Percentiles rank a stretch among this genome's conserved stretches.
These are phyloP conservation scores for Phrynocephalus vlangalii DNA, from an alignment of 2,797 vertebrate genomes.

Conservation along the genomic window DNA sequence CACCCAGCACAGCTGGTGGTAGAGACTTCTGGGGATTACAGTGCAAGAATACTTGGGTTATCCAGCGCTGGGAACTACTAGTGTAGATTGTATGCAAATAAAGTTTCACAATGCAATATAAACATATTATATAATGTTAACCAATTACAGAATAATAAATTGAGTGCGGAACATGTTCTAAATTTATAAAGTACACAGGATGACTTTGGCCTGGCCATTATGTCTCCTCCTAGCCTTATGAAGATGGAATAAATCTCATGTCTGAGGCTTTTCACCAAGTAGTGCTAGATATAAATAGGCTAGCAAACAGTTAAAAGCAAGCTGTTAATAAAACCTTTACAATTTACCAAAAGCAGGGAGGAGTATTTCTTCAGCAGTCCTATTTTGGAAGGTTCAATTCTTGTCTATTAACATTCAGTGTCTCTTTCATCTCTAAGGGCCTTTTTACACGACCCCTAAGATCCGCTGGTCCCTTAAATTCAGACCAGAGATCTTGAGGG, in stretches of 20 bases:
- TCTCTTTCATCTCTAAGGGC: too few species aligned
- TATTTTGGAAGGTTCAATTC: background rate
- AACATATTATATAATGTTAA: background rate
- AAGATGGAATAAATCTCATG: background rate
- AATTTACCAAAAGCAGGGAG: background rate
- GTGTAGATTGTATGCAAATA: too few species aligned
- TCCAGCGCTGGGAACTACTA: too few species aligned
- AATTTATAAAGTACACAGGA: background rate
- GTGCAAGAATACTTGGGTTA: too few species aligned
- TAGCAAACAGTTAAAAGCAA: background rate
- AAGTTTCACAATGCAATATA: background rate
- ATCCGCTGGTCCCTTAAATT: too few species aligned
- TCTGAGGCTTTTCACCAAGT: background rate
- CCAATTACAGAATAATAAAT: background rate
- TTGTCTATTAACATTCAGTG: background rate
- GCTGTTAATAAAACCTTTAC: background rate
- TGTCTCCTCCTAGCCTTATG: background rate
- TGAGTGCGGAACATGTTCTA: background rate
- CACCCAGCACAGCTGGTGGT: too few species aligned
- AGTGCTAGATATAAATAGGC: background rate
- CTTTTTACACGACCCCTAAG: too few species aligned
- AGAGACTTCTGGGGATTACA: too few species aligned
- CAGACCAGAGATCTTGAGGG: too few species aligned
- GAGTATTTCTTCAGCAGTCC: background rate
- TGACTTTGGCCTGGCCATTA: background rate